Conservation (phyloP, 1,140 invertebrate species). For the Drosophila eugracilis region DNA sequence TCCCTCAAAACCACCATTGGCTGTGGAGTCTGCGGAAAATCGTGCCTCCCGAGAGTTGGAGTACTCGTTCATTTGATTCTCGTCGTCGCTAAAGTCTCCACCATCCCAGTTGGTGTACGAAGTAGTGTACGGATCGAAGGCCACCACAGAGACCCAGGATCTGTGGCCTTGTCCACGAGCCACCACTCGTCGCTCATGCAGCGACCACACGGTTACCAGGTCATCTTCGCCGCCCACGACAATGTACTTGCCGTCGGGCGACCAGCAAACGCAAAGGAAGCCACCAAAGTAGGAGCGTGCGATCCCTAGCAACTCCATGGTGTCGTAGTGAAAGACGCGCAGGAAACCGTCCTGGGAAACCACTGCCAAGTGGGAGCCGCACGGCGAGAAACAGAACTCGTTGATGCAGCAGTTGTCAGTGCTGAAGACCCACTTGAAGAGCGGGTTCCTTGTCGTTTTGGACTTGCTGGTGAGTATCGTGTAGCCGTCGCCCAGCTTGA, state of each 20-base stretch:
- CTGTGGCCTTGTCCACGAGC: slow-evolving; percentile 97
- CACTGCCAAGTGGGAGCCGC: slow-evolving; percentile 95
- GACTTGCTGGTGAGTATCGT: slow-evolving; percentile 98
- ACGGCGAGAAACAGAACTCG: slow-evolving; percentile 98
- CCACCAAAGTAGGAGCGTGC: slow-evolving; percentile 99
- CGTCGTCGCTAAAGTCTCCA: slow-evolving; percentile 88
- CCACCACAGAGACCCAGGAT: slow-evolving; percentile 98
- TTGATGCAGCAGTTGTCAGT: slow-evolving; percentile 93
- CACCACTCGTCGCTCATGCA: slow-evolving; percentile 96
- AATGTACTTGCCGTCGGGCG: slow-evolving; percentile 97
- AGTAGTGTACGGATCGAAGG: slow-evolving; percentile 97
- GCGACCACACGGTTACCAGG: slow-evolving; percentile 98
- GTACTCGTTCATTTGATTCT: slow-evolving; percentile 86
- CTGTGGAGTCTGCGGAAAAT: slow-evolving; percentile 72
- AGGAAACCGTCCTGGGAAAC: slow-evolving; percentile 98
- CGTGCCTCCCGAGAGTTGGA: slow-evolving; percentile 63
- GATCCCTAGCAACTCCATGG: slow-evolving; percentile 96
- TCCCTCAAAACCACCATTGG: slow-evolving; percentile 85
- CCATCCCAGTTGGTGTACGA: slow-evolving; percentile 86
- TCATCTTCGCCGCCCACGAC: slow-evolving; percentile 99
- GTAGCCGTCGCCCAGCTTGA: slow-evolving; percentile 97
- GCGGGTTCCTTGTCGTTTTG: slow-evolving; percentile 97
- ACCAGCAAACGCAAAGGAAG: slow-evolving; percentile 98
- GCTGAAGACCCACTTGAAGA: slow-evolving; percentile 95
- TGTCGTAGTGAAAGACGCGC: slow-evolving; percentile 98